Base-by-base conservation (phyloP, 2,888 invertebrate species). In the Tenthredo mesomela region DNA sequence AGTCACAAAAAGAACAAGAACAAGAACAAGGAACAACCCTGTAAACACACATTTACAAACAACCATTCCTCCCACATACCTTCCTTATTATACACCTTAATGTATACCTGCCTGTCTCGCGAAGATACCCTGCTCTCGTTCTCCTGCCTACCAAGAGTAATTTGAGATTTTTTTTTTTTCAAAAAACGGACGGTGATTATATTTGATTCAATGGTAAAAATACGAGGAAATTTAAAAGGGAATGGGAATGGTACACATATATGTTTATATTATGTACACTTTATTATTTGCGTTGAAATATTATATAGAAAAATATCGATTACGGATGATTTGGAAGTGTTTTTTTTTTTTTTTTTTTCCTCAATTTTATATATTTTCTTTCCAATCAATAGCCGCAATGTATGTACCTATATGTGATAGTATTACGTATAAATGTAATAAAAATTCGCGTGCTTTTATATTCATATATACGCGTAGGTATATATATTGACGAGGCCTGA, bases 121-220 rank as follows among this genome's bases (percentile, higher is more conserved):
- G 25, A 29, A 50, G n/a, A 61, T 40, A 50, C 77, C 33, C 77
- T 29, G 12, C 50, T 29, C 29, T n/a, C 33, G 54, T n/a, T 54
- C n/a, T 33, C 7, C 67, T 18, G 29, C 43, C 80, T 67, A 18
- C 61, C 67, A 12, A 82, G 91, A 82, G 91, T 89, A 91, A 91
- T 89, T 87, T 88, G 90, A 91, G 91, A 90, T 88, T 90, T 91
- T 89, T 89, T 88, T 89, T n/a, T n/a, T 33, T 33, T 33, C 29
- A 33, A 21, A 0, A 84, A 86, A 67, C 43, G 58, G 75, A 77
- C 58, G 21, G 82, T 82, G 47, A 82, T 82, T 82, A 82, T 70
- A 47, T 67, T 50, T 80, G 33, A 80, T 80, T 80, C 80, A 61
- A 77, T 67, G 67, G 67, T 67, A 67, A 67, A 67, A 67, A 18